A percentile compares a stretch with the other conserved stretches of the same genome.
Evolutionary conservation across 2,797 vertebrate species (phyloP).

Genomic region (Mus spretus): DNA sequence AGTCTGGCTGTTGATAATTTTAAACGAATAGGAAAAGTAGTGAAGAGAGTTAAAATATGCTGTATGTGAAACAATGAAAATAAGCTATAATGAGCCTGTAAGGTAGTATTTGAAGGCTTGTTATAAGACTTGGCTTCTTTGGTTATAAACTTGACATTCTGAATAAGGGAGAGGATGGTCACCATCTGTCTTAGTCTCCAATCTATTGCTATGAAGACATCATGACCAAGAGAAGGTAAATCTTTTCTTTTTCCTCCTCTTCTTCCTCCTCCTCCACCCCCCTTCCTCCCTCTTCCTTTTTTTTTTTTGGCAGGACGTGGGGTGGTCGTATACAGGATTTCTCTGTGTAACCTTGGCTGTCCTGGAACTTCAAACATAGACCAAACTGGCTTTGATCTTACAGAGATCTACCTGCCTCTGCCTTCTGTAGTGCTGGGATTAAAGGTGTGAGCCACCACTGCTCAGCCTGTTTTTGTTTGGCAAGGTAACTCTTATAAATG

Average conservation of each 20-base stretch:
- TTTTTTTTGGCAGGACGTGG: background rate
- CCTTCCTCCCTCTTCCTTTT: too few species aligned
- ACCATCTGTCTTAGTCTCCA: background rate
- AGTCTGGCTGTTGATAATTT: background rate
- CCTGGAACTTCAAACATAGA: background rate
- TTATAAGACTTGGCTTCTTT: background rate
- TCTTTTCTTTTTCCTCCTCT: background rate
- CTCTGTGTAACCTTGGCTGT: background rate
- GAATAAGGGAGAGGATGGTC: background rate
- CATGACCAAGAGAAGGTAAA: background rate
- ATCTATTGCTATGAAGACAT: background rate
- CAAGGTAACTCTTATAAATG: background rate
- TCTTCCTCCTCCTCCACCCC: too few species aligned
- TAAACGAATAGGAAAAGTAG: background rate
- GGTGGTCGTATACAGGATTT: background rate
- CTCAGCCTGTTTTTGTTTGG: background rate
- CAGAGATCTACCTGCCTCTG: background rate
- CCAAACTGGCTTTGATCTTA: too few species aligned
- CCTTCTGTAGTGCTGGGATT: background rate
- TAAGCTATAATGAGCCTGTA: background rate
- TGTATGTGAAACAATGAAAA: background rate
- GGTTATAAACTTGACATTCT: background rate
- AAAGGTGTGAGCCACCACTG: background rate
- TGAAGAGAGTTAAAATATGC: constrained; percentile 1
- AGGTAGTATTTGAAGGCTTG: background rate